Percentiles rank a stretch among this genome's conserved stretches.
phyloP scores from a whole-genome alignment of 1,140 invertebrate species.

The Zaprionus gabonicus region DNA sequence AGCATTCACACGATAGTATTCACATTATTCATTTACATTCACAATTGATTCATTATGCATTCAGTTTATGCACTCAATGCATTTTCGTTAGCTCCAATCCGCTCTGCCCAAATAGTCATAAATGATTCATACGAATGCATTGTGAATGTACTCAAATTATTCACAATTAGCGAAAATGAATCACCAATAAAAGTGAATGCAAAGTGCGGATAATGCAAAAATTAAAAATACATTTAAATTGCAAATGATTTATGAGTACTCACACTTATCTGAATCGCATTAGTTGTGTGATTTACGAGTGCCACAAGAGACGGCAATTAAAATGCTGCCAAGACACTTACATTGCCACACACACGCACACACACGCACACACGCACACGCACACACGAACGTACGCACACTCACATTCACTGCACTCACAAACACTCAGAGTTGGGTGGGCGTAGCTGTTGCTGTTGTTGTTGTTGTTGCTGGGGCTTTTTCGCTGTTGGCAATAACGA shows the following conservation, averaged over 20 bases:
- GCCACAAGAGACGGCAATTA: constrained; percentile 22
- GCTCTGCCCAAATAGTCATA: neutral
- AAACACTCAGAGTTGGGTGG: neutral
- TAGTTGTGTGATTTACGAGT: constrained; percentile 11
- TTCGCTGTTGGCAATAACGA: constrained; percentile 53
- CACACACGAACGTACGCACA: neutral
- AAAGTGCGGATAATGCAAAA: neutral
- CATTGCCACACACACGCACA: constrained; percentile 7
- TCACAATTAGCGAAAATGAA: neutral
- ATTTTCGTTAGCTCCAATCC: neutral
- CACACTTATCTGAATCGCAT: constrained; percentile 12
- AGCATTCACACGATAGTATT: neutral
- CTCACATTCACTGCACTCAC: neutral
- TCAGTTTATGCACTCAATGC: too few relatives aligned
- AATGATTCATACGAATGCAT: neutral
- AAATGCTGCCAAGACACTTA: constrained; percentile 24
- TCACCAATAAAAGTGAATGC: neutral
- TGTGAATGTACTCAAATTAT: neutral
- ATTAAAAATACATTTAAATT: neutral
- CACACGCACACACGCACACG: neutral
- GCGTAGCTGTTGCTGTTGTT: neutral
- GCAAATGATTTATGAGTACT: neutral
- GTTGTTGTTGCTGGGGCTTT: constrained; percentile 2
- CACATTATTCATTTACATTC: neutral
- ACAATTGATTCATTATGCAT: neutral